Evolutionary conservation across 1,140 invertebrate genomes (phyloP).

Genomic region (Euura saliciscinereae): DNA sequence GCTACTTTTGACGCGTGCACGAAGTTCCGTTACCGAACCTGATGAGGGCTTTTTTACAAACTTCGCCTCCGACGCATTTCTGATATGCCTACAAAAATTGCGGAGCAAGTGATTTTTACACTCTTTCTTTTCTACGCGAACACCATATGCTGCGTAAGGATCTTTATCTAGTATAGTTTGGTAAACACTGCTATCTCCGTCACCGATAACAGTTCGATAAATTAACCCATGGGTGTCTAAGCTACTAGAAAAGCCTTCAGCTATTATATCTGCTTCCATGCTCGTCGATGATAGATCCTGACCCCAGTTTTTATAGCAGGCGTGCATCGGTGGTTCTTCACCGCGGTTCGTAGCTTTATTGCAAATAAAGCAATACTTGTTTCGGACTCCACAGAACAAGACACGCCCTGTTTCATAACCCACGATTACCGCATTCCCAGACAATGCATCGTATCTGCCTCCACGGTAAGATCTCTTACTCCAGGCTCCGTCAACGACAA

Average conservation of each 20-base stretch:
- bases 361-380: constrained; percentile 43
- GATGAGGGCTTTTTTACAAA: no score
- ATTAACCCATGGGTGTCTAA: constrained; percentile 35
- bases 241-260: constrained; percentile 40
- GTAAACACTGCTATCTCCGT: constrained; percentile 44
- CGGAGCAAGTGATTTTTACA: constrained; percentile 8
- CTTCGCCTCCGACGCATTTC: constrained; percentile 20
- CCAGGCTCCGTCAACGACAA: constrained; percentile 44
- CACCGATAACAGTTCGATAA: constrained; percentile 40
- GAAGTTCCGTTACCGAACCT: no score
- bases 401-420: constrained; percentile 40
- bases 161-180: constrained; percentile 24
- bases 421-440: constrained; percentile 40
- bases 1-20: no score
- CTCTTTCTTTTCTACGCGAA: constrained; percentile 38
- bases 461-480: constrained; percentile 42
- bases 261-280: constrained; percentile 52
- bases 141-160: constrained; percentile 24
- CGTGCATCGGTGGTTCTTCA: constrained; percentile 24
- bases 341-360: constrained; percentile 15
- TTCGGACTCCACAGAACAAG: constrained; percentile 45
- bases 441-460: constrained; percentile 40
- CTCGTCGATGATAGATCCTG: constrained; percentile 25
- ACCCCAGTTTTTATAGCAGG: constrained; percentile 42
- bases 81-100: constrained; percentile 10